phyloP scores from a whole-genome alignment of 1,140 invertebrate genomes.

The Agrypnia vestita region DNA sequence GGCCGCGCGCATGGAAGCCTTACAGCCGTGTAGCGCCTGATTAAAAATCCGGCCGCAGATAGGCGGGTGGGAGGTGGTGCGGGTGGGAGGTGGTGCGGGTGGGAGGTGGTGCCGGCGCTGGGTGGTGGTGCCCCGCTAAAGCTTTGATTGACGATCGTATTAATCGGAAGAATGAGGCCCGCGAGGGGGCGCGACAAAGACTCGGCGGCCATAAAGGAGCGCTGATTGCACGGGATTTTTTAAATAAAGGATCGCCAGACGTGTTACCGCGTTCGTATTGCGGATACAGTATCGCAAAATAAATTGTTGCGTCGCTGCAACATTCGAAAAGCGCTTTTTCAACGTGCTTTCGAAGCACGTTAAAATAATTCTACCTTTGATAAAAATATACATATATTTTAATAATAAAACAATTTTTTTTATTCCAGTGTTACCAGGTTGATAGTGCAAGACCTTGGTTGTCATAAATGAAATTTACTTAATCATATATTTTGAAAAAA shows the following conservation, averaged over 20 bases:
- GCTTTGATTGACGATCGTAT: constrained; percentile 26
- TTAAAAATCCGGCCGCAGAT: constrained; percentile 22
- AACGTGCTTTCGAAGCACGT: too few relatives aligned
- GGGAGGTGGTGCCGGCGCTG: not conserved
- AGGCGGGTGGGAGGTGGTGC: not conserved
- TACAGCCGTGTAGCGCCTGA: constrained; percentile 5
- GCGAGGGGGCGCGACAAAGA: not conserved
- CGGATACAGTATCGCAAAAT: too few relatives aligned
- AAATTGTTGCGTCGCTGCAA: too few relatives aligned
- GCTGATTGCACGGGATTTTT: constrained; percentile 19
- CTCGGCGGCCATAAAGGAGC: not conserved
- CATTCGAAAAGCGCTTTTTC: too few relatives aligned
- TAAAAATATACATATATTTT: too few relatives aligned
- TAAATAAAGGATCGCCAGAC: not conserved
- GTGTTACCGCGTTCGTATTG: not conserved
- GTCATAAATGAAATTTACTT: too few relatives aligned
- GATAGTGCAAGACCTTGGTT: too few relatives aligned
- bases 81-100: not conserved
- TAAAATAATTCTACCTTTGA: too few relatives aligned
- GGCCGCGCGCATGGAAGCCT: constrained; percentile 17
- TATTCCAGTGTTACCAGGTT: too few relatives aligned
- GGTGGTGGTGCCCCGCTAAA: not conserved
- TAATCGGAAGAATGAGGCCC: constrained; percentile 23
- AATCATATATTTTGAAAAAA: too few relatives aligned
- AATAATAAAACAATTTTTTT: too few relatives aligned